A percentile compares a stretch with the other conserved stretches of the same genome.
phyloP scores from a whole-genome alignment of 1,140 invertebrate genomes.

The Pissodes strobi region DNA sequence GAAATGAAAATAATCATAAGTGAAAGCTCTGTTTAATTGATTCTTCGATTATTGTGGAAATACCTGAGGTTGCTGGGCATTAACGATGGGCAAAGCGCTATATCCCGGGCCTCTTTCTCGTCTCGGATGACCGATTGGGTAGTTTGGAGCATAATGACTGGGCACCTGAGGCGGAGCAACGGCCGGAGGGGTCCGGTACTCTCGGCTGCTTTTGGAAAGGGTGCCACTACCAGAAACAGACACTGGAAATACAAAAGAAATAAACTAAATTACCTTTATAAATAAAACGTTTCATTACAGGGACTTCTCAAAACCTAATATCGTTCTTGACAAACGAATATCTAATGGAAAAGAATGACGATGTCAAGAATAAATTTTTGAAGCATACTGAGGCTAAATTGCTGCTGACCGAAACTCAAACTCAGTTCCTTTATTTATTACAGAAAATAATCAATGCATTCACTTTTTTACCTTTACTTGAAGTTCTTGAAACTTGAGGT shows the following conservation, averaged over 20 bases:
- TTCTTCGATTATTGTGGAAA: not conserved
- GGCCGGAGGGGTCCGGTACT: slow-evolving; percentile 91
- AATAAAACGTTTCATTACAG: too few relatives aligned
- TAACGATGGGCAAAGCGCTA: slow-evolving; percentile 73
- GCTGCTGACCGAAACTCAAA: too few relatives aligned
- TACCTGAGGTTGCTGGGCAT: slow-evolving; percentile 59
- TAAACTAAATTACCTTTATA: too few relatives aligned
- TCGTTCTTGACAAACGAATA: too few relatives aligned
- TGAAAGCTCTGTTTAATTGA: too few relatives aligned
- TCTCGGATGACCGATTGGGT: slow-evolving; percentile 80
- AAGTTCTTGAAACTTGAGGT: slow-evolving; percentile 76
- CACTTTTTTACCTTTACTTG: slow-evolving; percentile 52
- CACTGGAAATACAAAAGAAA: too few relatives aligned
- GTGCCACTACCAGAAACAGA: slow-evolving; percentile 53
- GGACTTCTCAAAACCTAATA: too few relatives aligned
- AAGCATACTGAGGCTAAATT: too few relatives aligned
- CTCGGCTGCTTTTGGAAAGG: slow-evolving; percentile 60
- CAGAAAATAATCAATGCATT: not conserved
- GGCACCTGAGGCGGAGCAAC: slow-evolving; percentile 94
- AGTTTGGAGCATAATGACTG: slow-evolving; percentile 93
- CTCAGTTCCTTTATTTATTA: too few relatives aligned
- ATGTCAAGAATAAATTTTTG: too few relatives aligned
- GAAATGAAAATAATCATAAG: not conserved
- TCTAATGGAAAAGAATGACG: slow-evolving; percentile 9
- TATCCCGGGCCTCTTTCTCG: slow-evolving; percentile 81